A percentile compares a stretch with the other conserved stretches of the same genome.
phyloP scores from a whole-genome alignment of 2,888 invertebrate genomes.

The Eustalomyia histrio region DNA sequence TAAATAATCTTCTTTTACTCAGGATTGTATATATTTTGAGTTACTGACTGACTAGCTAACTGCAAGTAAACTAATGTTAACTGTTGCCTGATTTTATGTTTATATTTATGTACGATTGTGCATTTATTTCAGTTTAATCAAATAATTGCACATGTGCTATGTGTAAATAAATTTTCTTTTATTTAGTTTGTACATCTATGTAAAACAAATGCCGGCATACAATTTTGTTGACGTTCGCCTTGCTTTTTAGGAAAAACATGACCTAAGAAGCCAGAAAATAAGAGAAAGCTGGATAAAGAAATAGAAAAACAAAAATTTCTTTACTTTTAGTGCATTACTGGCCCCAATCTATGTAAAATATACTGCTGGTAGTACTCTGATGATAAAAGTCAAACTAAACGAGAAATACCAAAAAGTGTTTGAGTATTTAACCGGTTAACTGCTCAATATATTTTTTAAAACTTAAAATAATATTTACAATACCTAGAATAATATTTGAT shows the following conservation, averaged over 20 bases:
- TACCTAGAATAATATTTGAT: too few relatives aligned
- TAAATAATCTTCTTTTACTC: too few relatives aligned
- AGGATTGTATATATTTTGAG: too few relatives aligned
- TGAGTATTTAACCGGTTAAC: neutral
- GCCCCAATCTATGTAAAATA: neutral
- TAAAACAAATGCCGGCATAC: slow-evolving; percentile 55
- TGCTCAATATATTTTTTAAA: too few relatives aligned
- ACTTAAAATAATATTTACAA: too few relatives aligned
- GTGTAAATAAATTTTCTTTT: slow-evolving; percentile 78
- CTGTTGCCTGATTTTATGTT: slow-evolving; percentile 70
- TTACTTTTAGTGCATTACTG: slow-evolving; percentile 22
- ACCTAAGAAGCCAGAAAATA: slow-evolving; percentile 64
- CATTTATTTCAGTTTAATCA: slow-evolving; percentile 78
- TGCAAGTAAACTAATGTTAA: neutral
- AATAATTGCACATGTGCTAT: slow-evolving; percentile 79
- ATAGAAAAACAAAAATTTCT: slow-evolving; percentile 18
- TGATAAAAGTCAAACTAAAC: slow-evolving; percentile 54
- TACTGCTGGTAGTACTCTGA: slow-evolving; percentile 30
- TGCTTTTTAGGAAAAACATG: slow-evolving; percentile 53
- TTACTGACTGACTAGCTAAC: too few relatives aligned
- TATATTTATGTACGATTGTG: slow-evolving; percentile 67
- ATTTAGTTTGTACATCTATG: slow-evolving; percentile 52
- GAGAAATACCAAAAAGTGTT: slow-evolving; percentile 33
- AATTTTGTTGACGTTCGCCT: slow-evolving; percentile 54
- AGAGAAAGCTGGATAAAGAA: slow-evolving; percentile 37